A percentile compares a stretch with the other conserved stretches of the same genome.
phyloP scores from a whole-genome alignment of 2,113 vertebrate genomes.

The Nothoprocta pentlandii region DNA sequence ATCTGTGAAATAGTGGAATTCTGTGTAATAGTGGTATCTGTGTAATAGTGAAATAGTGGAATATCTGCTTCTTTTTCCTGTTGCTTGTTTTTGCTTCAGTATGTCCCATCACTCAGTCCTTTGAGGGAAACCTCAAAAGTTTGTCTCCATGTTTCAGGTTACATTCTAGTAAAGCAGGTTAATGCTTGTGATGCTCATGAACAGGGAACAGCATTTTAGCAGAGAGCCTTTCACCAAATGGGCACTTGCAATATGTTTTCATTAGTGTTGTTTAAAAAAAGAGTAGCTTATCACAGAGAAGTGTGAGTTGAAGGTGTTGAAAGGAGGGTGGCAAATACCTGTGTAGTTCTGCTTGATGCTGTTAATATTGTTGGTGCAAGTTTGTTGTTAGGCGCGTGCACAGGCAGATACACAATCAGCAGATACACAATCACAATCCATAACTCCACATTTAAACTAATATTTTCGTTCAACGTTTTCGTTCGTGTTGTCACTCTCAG shows the following conservation, averaged over 20 bases:
- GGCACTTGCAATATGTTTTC: neutral
- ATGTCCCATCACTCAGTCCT: neutral
- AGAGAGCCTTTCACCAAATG: neutral
- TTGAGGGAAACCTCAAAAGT: neutral
- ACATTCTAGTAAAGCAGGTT: slow-evolving; percentile 11
- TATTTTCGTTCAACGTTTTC: neutral
- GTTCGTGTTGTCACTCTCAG: neutral
- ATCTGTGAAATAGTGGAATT: neutral
- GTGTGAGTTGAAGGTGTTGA: neutral
- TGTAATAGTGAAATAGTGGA: neutral
- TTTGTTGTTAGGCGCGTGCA: neutral
- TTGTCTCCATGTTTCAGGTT: neutral
- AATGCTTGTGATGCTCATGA: neutral
- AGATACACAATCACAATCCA: neutral
- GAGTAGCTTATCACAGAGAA: neutral
- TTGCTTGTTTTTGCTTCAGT: neutral
- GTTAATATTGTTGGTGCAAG: neutral
- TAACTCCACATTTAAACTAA: neutral
- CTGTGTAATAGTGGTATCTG: too few relatives aligned
- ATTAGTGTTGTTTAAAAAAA: neutral
- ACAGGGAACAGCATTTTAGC: neutral
- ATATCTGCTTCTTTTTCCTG: neutral
- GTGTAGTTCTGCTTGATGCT: neutral
- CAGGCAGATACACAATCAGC: neutral
- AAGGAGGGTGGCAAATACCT: neutral